Base-by-base conservation (phyloP, 2,888 invertebrate genomes). In the Euzophera pinguis region DNA sequence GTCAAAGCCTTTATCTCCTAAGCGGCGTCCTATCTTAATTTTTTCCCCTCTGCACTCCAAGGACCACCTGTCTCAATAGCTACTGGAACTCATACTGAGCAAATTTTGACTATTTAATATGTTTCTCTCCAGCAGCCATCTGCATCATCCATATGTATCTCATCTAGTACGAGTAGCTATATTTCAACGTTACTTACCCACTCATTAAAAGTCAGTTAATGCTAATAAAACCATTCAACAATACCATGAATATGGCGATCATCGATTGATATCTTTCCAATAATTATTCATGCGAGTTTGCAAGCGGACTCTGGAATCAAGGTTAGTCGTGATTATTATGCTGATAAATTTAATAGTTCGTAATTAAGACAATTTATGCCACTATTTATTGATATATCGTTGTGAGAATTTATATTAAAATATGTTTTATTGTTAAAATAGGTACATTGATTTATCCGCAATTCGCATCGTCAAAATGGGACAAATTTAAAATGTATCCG, bases 261-360 rank as follows among this genome's bases (percentile, higher is more conserved):
- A 61, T 57, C 64, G 77, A 75, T 75, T 65, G 63, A 58, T 79
- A 81, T 78, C 75, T 68, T 53, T 54, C 73, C 74, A 75, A 78
- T 78, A 80, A 80, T 81, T 79, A 76, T 73, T 61, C 66, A 74
- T 76, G 70, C 72, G 71, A 64, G 68, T 73, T n/a, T 70, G 69
- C 70, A 73, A 67, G 58, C 56, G 65, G 67, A 59, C 56, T 41
- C 50, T 47, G 43, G 45, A 35, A 60, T 63, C 68, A 72, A 71
- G 73, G 69, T 64, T 64, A 63, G 58, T 62, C 65, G 62, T 64
- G 65, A 63, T 57, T 60, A 63, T 54, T 42, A 53, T 51, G 41
- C 54, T 52, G 47, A 50, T 54, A 56, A 56, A 61, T 60, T 59
- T 65, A 59, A 60, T 63, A 64, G 62, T 58, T 54, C 55, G 64